These are phyloP conservation scores for Petroica traversi DNA, from an alignment of 2,113 vertebrate species.

Conservation along the genomic window DNA sequence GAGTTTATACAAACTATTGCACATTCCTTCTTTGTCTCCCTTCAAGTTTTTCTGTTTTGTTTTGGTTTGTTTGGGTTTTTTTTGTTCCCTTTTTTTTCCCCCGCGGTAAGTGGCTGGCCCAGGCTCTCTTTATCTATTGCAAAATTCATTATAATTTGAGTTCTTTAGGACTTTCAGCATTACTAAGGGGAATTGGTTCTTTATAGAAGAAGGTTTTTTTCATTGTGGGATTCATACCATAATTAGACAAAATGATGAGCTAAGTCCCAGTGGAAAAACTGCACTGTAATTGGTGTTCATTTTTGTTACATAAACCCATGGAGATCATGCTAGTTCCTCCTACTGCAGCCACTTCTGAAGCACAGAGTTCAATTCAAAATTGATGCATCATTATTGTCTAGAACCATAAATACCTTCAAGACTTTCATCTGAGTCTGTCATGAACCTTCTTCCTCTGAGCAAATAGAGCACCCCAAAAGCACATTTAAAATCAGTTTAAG, in stretches of 20 bases:
- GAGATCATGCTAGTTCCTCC: slow-evolving; percentile 24
- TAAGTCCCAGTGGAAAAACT: slow-evolving; percentile 43
- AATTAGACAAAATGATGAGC: slow-evolving; percentile 71
- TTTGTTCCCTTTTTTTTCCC: not conserved
- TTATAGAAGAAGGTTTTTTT: slow-evolving; percentile 43
- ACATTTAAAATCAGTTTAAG: not conserved
- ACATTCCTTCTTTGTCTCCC: not conserved
- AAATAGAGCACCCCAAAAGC: not conserved
- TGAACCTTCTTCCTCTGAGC: not conserved
- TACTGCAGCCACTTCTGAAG: slow-evolving; percentile 5
- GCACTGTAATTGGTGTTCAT: slow-evolving; percentile 64
- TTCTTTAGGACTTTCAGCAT: slow-evolving; percentile 38
- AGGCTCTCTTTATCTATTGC: slow-evolving; percentile 1
- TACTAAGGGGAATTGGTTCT: slow-evolving; percentile 55
- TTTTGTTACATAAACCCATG: slow-evolving; percentile 49
- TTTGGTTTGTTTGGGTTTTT: not conserved
- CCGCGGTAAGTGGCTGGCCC: not conserved
- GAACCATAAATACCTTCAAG: slow-evolving; percentile 1
- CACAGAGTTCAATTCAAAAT: slow-evolving; percentile 25
- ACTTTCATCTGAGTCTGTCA: not conserved
- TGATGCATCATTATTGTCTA: not conserved
- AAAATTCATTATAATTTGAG: slow-evolving; percentile 53
- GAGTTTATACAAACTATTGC: not conserved
- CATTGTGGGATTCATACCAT: slow-evolving; percentile 44
- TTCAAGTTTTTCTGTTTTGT: not conserved